Conservation (phyloP, 1,140 invertebrate genomes). For the Hycleus cichorii region DNA sequence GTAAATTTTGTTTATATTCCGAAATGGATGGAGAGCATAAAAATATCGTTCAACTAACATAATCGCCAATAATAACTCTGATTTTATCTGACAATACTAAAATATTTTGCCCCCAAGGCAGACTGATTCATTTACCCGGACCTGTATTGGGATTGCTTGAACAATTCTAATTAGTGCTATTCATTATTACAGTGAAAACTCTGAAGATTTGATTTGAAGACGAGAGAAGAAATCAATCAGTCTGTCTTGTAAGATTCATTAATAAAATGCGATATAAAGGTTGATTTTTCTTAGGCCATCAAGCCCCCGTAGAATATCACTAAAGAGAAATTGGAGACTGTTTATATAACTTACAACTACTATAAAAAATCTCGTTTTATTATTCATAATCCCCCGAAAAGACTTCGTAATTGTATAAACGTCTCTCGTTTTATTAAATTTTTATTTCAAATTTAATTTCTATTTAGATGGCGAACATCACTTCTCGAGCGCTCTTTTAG, state of each 20-base stretch:
- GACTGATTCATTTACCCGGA: too few relatives aligned
- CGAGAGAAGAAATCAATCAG: neutral
- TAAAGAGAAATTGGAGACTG: constrained; percentile 30
- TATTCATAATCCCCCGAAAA: constrained; percentile 19
- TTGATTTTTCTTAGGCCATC: constrained; percentile 15
- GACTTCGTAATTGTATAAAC: constrained; percentile 23
- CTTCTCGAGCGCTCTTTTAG: constrained; percentile 5
- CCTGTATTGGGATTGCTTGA: too few relatives aligned
- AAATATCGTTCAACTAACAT: constrained; percentile 17
- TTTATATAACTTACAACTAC: constrained; percentile 30
- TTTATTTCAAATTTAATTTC: constrained; percentile 5
- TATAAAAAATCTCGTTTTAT: constrained; percentile 35
- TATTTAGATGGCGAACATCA: constrained; percentile 5
- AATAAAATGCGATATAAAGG: neutral
- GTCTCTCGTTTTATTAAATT: neutral
- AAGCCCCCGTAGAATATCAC: constrained; percentile 26
- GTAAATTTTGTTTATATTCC: constrained; percentile 3
- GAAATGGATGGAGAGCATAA: constrained; percentile 26
- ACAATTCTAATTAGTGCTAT: too few relatives aligned
- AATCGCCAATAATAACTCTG: too few relatives aligned
- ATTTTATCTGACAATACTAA: too few relatives aligned
- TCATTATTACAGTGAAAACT: too few relatives aligned
- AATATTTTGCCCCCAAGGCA: too few relatives aligned
- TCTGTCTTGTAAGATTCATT: neutral
- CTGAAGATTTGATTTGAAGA: too few relatives aligned